Evolutionary conservation across 2,113 vertebrate genomes (phyloP).

Genomic region (Picathartes gymnocephalus): DNA sequence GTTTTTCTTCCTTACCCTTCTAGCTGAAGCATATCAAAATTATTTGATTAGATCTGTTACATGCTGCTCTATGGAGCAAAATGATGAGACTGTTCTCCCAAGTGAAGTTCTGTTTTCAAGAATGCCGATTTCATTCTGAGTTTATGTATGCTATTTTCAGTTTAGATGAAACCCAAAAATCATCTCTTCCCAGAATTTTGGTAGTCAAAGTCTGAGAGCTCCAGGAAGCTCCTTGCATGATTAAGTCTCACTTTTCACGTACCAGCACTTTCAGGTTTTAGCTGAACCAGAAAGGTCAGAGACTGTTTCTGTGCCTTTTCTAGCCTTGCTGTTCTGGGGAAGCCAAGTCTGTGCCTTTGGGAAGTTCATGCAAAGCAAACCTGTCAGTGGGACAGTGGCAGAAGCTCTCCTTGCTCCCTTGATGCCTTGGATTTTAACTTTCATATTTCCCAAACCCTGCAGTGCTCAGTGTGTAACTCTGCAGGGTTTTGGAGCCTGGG

Average conservation of each 20-base stretch:
- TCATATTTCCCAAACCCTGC: too few species aligned
- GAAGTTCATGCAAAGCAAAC: background rate
- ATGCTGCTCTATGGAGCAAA: background rate
- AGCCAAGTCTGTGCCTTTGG: background rate
- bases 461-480: too few species aligned
- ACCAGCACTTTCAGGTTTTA: background rate
- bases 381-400: background rate
- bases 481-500: too few species aligned
- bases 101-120: background rate
- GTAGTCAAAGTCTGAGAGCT: background rate
- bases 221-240: background rate
- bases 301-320: background rate
- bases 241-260: background rate
- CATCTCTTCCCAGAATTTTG: background rate
- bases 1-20: background rate
- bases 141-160: background rate
- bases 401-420: background rate
- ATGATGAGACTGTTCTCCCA: background rate
- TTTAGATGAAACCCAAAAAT: background rate
- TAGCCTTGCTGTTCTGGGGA: background rate
- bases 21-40: background rate
- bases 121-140: background rate
- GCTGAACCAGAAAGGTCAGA: background rate
- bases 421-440: too few species aligned
- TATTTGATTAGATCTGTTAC: conserved; percentile 21